Evolutionary conservation across 2,888 invertebrate genomes (phyloP), one percentile per base, ranked within the genome.

Genomic region (Phania funesta): DNA sequence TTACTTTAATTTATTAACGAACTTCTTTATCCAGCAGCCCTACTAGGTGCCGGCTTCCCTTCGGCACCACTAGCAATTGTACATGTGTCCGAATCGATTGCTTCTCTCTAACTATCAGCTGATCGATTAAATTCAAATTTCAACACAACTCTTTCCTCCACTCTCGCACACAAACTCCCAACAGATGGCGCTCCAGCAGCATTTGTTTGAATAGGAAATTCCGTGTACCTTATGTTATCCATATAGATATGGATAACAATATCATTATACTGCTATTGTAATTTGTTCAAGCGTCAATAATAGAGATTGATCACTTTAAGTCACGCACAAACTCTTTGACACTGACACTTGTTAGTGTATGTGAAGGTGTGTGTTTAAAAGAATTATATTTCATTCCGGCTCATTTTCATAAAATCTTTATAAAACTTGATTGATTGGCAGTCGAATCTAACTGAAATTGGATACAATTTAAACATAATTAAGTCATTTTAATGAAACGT

Each of bases 211-310:
- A n/a, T n/a, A n/a, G n/a, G n/a, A n/a, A n/a, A n/a, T 20, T 1
- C 5, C 6, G 20, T 56, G 26, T 56, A 29, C 22, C 35, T 7
- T 18, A 16, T 24, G n/a, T 41, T 16, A 26, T 58, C 8, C 9
- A 18, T 4, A 3, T 2, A 11, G 6, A 18, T 62, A 52, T 41
- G 35, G 56, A 75, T 75, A 67, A 38, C 13, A 18, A 54, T 41
- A 67, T 60, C 76, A 50, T n/a, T n/a, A n/a, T 52, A 44, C 68
- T 68, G 32, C 44, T 24, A 13, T 32, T 44, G 22, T 44, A 62
- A 76, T 44, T 52, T 44, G 13, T 68, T 76, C 50, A 32, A 50
- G 41, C 68, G 24, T 41, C n/a, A 41, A 50, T 68, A 68, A 76
- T 67, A 24, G 32, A 54, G 73, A 74, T 74, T 44, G 73, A 74